Evolutionary conservation across 2,797 vertebrate species (phyloP), one percentile per base, ranked within the genome.

Genomic region (Falco naumanni): DNA sequence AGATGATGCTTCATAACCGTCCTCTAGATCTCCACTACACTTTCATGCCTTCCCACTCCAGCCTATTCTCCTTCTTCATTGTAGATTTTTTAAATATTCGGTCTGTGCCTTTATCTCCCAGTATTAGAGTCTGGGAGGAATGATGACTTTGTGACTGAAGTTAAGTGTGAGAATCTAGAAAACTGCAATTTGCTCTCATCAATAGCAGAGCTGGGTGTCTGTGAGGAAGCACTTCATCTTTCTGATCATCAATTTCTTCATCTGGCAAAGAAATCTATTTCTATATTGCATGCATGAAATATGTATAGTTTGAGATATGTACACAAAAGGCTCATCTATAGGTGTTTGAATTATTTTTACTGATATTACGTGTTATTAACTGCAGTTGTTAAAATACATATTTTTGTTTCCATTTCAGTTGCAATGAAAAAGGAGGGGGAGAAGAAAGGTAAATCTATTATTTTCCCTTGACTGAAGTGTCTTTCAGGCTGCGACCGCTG

Each of bases 401-500:
- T 76, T 84, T 96, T 92, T 93, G 5, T 81, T 95, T 96, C 79
- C 43, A 10, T 97, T 97, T 86, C 96, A 97, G 95, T 66, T 86
- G 17, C 31, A 0, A 54, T 86, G 89, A 97, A 94, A 91, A 96
- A 94, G 47, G 94, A 97, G 14, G 93, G 31, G n/a, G 92, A 97
- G 51, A 96, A 97, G 82, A 97, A 96, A 97, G 97, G 96, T 97
- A 97, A 97, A 92, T 72, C 54, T 76, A 76, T 89, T 92, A 41
- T 92, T 90, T 96, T 94, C 48, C 39, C 41, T 92, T 93, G 78
- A 86, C 76, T 94, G 76, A 93, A 93, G 48, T 43, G 9, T 78
- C 79, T 96, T 93, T 90, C 71, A 66, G 90, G 39, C 83, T 88
- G 39, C 79, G 89, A 88, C 69, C 6, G 10, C 81, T 88, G 80